phyloP scores from a whole-genome alignment of 2,797 vertebrate genomes.

The Tapirus indicus region DNA sequence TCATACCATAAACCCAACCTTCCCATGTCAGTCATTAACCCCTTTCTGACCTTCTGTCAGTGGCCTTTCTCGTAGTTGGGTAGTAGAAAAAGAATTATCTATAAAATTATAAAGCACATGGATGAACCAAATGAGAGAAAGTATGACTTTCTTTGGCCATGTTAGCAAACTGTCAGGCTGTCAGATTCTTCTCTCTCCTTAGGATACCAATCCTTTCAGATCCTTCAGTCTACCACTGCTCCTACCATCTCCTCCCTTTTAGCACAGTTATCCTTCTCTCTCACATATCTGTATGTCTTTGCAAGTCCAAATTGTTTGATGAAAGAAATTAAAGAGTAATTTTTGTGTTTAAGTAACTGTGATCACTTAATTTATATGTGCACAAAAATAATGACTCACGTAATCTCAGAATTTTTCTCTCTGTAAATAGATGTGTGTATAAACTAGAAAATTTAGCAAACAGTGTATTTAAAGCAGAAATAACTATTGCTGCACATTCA shows the following conservation, averaged over 20 bases:
- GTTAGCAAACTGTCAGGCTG: not conserved
- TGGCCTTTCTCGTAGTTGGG: not conserved
- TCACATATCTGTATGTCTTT: not conserved
- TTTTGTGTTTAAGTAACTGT: not conserved
- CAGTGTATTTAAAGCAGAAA: not conserved
- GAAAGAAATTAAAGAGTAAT: not conserved
- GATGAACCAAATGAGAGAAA: not conserved
- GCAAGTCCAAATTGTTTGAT: not conserved
- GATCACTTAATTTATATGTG: not conserved
- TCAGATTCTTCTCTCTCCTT: not conserved
- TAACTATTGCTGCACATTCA: not conserved
- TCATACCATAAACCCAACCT: not conserved
- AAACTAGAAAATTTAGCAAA: slow-evolving; percentile 7
- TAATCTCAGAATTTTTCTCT: not conserved
- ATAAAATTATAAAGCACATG: not conserved
- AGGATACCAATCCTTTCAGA: not conserved
- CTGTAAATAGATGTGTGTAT: not conserved
- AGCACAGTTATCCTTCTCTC: no score
- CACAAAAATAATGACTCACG: not conserved
- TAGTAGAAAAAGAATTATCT: not conserved
- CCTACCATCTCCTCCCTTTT: accelerated
- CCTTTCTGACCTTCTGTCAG: not conserved
- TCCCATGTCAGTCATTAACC: not conserved
- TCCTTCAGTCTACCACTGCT: not conserved
- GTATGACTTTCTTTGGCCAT: not conserved